Evolutionary conservation across 1,140 invertebrate genomes (phyloP).

Genomic region (Nautilus pompilius): DNA sequence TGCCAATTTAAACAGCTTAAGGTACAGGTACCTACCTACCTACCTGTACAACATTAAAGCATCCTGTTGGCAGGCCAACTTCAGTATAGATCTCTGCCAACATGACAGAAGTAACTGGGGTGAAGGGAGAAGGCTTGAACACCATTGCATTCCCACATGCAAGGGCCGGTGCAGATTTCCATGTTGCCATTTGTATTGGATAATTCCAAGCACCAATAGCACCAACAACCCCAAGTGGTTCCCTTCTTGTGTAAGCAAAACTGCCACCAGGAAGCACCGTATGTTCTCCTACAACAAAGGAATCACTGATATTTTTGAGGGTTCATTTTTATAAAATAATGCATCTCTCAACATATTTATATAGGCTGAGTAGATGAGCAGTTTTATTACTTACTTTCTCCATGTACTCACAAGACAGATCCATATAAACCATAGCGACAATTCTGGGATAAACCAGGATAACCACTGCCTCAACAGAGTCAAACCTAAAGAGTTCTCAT

Average conservation of each 20-base stretch:
- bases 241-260: conserved; percentile 56
- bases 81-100: conserved; percentile 59
- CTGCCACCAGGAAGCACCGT: conserved; percentile 44
- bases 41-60: conserved; percentile 63
- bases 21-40: background rate
- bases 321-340: too few relatives aligned
- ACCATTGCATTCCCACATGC: conserved; percentile 62
- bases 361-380: too few relatives aligned
- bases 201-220: conserved; percentile 65
- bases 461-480: too few relatives aligned
- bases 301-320: too few relatives aligned
- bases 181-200: conserved; percentile 61
- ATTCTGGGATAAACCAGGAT: too few relatives aligned
- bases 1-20: background rate
- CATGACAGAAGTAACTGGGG: conserved; percentile 59
- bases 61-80: conserved; percentile 59
- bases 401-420: too few relatives aligned
- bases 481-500: too few relatives aligned
- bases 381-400: too few relatives aligned
- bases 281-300: conserved; percentile 47
- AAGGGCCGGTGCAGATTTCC: conserved; percentile 59
- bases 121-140: conserved; percentile 61
- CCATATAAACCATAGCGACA: too few relatives aligned
- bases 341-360: too few relatives aligned
- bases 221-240: conserved; percentile 61